Evolutionary conservation across 2,888 invertebrate genomes (phyloP), one percentile per base, ranked within the genome.

Genomic region (Marasmarcha lunaedactyla): DNA sequence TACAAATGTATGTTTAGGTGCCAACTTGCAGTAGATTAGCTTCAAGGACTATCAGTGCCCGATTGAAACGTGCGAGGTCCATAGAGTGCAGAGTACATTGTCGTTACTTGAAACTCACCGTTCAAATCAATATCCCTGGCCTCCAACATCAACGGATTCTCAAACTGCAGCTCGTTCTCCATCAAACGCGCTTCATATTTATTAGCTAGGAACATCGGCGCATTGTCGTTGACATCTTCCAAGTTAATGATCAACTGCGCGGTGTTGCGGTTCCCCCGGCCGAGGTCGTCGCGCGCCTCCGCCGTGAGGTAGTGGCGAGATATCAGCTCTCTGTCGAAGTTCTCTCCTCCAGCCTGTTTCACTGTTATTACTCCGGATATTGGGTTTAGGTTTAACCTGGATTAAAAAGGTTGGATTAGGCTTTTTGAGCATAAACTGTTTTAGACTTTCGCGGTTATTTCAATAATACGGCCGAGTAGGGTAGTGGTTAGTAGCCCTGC

Each of bases 191-290:
- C 91, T 59, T 94, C 94, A 55, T 96, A 95, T 51, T 90, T 90
- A 43, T 87, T 89, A 45, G 93, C 93, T 1, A 90, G 70, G 63
- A 97, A 97, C 51, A 89, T 85, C 0, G 97, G 97, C 0, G 92
- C 87, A 62, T 97, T 95, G 59, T 97, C 97, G 55, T 97, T 97
- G 0, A 93, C 90, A 64, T 95, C 95, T 50, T 90, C 90, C 33
- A 95, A 89, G 52, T 92, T 90, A 3, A 95, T 87, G 3, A 93
- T 87, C 10, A 95, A 73, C 60, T 94, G 95, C 1, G 90, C 94
- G 0, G 93, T 92, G 60, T 94, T 95, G 38, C 94, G 87, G 39
- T 67, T 71, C 37, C 95, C 95, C 55, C 86, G 85, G 12, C 95
- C 94, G 37, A 92, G 85, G 67, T 94, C 91, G 62, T 98, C 98